These are phyloP conservation scores for Luperina nickerlii DNA, from an alignment of 2,888 invertebrate species.

Conservation along the genomic window DNA sequence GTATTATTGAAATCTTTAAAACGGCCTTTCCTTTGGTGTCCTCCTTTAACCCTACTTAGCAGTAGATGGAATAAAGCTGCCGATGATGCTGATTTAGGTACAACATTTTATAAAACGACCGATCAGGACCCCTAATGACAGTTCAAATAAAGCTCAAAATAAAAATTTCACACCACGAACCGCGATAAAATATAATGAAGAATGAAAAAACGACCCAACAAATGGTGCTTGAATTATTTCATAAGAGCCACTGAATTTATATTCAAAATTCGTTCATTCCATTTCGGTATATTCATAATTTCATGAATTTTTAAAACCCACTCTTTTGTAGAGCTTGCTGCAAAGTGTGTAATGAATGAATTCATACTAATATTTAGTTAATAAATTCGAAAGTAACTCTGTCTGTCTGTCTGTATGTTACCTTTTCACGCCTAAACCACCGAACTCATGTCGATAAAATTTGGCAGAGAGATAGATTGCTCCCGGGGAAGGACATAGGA, in stretches of 20 bases:
- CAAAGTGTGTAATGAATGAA: slow-evolving; percentile 57
- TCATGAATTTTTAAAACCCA: slow-evolving; percentile 60
- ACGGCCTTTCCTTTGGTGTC: too few species aligned
- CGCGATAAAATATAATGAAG: slow-evolving; percentile 9
- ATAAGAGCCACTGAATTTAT: slow-evolving; percentile 48
- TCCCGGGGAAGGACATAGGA: too few species aligned
- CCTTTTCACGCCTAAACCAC: too few species aligned
- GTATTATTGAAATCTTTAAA: too few species aligned
- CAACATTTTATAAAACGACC: not conserved
- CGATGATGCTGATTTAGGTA: not conserved
- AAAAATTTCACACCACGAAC: not conserved
- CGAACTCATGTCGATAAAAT: too few species aligned
- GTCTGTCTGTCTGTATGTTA: too few species aligned
- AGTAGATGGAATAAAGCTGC: not conserved
- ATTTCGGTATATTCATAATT: slow-evolving; percentile 57
- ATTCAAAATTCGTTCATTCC: slow-evolving; percentile 60
- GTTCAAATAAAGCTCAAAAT: not conserved
- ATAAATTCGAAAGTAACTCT: too few species aligned
- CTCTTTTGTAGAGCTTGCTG: slow-evolving; percentile 37
- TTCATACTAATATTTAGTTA: not conserved
- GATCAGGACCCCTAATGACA: not conserved
- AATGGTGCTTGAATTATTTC: slow-evolving; percentile 49
- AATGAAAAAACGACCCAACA: slow-evolving; percentile 19
- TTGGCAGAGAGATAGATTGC: too few species aligned
- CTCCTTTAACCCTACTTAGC: not conserved